Evolutionary conservation across 2,797 vertebrate genomes (phyloP).

Genomic region (Lagodon rhomboides): DNA sequence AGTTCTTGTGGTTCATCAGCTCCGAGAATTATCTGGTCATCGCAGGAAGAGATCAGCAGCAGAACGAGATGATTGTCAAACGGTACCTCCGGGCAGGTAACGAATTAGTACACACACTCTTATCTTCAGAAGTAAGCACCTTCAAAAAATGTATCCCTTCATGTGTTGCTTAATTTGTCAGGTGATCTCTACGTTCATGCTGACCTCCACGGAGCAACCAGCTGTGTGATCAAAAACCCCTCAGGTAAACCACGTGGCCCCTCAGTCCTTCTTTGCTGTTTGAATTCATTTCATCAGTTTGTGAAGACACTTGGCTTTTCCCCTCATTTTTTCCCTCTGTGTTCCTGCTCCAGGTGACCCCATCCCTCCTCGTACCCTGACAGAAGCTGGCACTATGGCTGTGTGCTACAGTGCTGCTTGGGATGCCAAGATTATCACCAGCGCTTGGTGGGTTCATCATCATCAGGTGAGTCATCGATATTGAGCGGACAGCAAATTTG

Average conservation of each 20-base stretch:
- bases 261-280: background rate
- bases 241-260: constrained; percentile 85
- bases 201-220: constrained; percentile 97
- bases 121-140: background rate
- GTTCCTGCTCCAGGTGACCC: constrained; percentile 84
- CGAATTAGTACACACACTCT: background rate
- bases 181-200: constrained; percentile 97
- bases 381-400: constrained; percentile 95
- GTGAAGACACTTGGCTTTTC: too few relatives aligned
- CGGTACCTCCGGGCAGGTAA: constrained; percentile 92
- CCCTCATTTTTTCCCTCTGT: background rate
- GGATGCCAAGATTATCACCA: constrained; percentile 97
- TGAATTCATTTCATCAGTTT: background rate
- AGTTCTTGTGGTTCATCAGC: constrained; percentile 99
- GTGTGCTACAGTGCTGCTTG: constrained; percentile 98
- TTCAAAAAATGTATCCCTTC: background rate
- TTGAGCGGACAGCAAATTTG: background rate
- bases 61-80: constrained; percentile 99
- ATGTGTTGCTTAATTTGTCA: constrained; percentile 63
- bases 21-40: constrained; percentile 98
- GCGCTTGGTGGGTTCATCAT: constrained; percentile 99
- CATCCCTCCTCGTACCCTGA: constrained; percentile 94
- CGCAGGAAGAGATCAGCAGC: constrained; percentile 97
- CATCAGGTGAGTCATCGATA: constrained; percentile 89
- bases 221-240: constrained; percentile 97